Conservation (phyloP, 2,888 invertebrate species). For the Podabrus alpinus region DNA sequence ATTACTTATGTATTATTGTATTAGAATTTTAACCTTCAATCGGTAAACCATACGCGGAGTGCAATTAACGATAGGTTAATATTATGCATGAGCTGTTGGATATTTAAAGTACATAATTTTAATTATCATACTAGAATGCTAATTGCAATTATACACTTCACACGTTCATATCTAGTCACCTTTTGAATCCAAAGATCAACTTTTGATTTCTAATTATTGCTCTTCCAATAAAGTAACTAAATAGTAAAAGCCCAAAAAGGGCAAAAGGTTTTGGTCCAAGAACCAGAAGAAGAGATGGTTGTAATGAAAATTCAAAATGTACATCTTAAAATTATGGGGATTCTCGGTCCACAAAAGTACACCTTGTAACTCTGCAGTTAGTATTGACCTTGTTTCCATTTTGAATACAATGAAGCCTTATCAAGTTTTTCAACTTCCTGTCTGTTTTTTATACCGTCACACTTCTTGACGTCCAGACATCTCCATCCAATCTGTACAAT, state of each 20-base stretch:
- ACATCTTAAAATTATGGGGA: no score
- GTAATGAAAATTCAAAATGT: no score
- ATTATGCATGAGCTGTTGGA: neutral
- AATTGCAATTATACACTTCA: neutral
- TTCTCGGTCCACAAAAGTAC: no score
- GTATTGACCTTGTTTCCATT: neutral
- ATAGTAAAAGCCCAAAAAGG: no score
- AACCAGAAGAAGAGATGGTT: no score
- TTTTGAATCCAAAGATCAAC: neutral
- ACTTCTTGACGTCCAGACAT: neutral
- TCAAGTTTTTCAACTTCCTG: neutral
- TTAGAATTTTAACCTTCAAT: neutral
- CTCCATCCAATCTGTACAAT: neutral
- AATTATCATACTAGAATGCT: neutral
- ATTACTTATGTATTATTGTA: neutral
- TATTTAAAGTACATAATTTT: neutral
- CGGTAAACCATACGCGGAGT: neutral
- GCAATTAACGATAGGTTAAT: neutral
- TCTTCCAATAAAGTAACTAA: neutral
- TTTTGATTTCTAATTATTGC: neutral
- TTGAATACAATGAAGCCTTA: neutral
- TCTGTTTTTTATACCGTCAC: neutral
- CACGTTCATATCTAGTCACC: neutral
- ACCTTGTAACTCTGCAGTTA: neutral
- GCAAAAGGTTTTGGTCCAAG: no score